These are phyloP conservation scores for Pyralis farinalis DNA, from an alignment of 2,888 invertebrate genomes.

Conservation along the genomic window DNA sequence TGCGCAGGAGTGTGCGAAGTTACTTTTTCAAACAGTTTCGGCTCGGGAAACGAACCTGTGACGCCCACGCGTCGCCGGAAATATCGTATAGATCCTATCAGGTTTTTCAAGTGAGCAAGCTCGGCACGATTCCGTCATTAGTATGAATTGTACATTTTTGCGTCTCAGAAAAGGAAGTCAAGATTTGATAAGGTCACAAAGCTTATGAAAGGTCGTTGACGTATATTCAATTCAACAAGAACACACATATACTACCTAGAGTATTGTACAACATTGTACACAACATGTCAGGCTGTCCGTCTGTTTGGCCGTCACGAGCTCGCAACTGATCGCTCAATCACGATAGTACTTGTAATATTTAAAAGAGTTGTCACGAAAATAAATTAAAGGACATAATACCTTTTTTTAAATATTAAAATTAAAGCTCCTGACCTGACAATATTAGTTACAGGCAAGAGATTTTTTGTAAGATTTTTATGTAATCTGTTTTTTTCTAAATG, in stretches of 20 bases:
- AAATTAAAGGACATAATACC: too few relatives aligned
- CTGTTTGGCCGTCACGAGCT: conserved; percentile 39
- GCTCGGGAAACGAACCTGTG: conserved; percentile 44
- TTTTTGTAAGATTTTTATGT: too few relatives aligned
- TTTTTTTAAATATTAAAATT: too few relatives aligned
- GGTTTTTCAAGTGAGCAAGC: conserved; percentile 46
- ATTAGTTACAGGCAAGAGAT: too few relatives aligned
- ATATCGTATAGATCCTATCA: conserved; percentile 65
- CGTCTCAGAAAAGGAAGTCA: conserved; percentile 56
- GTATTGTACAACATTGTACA: too few relatives aligned
- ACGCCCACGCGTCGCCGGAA: conserved; percentile 71
- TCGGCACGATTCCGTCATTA: conserved; percentile 74
- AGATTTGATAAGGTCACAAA: conserved; percentile 47
- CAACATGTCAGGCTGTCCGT: conserved; percentile 25
- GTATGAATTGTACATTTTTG: conserved; percentile 62
- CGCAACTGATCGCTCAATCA: conserved; percentile 54
- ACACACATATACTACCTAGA: not conserved
- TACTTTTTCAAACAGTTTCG: conserved; percentile 44
- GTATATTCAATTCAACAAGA: conserved; percentile 12
- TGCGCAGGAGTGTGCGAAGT: conserved; percentile 59
- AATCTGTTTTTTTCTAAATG: too few relatives aligned
- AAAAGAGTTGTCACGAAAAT: too few relatives aligned
- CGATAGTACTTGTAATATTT: conserved; percentile 26
- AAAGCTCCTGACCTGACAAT: too few relatives aligned
- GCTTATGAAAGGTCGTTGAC: conserved; percentile 39